Conservation (phyloP, 2,113 vertebrate species). For the Dicerorhinus sumatrensis region DNA sequence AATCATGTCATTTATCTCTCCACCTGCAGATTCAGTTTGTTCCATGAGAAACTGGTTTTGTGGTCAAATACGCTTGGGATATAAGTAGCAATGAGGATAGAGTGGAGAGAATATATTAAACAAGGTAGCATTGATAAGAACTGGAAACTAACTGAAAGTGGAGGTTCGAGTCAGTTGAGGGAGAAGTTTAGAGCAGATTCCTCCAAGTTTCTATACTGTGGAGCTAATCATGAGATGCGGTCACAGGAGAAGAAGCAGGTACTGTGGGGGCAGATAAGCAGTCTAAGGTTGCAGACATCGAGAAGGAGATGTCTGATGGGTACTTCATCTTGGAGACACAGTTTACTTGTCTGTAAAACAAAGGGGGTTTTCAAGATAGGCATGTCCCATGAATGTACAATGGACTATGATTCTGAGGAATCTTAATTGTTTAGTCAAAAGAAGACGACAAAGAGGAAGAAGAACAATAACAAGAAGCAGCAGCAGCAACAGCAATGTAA, state of each 20-base stretch:
- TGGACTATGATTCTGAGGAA: not conserved
- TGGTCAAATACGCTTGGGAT: conserved; percentile 23
- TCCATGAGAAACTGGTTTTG: conserved; percentile 3
- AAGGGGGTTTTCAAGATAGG: not conserved
- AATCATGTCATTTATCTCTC: conserved; percentile 4
- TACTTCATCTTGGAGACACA: not conserved
- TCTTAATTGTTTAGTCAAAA: not conserved
- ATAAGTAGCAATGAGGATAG: not conserved
- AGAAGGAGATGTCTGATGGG: not conserved
- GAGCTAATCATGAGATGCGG: not conserved
- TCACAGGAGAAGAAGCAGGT: not conserved
- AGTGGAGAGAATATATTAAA: not conserved
- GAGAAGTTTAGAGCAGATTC: not conserved
- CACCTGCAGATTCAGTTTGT: not conserved
- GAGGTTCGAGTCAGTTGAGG: not conserved
- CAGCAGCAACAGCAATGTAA: not conserved
- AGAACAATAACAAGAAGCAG: not conserved
- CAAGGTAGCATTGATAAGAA: not conserved
- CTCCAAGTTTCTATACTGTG: not conserved
- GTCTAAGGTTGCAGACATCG: not conserved
- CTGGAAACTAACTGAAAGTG: not conserved
- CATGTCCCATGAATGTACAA: not conserved
- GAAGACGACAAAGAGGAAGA: not conserved
- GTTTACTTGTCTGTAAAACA: not conserved
- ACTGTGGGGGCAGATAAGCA: not conserved